Conservation (phyloP, 2,113 vertebrate genomes). For the Eulacestoma nigropectus region DNA sequence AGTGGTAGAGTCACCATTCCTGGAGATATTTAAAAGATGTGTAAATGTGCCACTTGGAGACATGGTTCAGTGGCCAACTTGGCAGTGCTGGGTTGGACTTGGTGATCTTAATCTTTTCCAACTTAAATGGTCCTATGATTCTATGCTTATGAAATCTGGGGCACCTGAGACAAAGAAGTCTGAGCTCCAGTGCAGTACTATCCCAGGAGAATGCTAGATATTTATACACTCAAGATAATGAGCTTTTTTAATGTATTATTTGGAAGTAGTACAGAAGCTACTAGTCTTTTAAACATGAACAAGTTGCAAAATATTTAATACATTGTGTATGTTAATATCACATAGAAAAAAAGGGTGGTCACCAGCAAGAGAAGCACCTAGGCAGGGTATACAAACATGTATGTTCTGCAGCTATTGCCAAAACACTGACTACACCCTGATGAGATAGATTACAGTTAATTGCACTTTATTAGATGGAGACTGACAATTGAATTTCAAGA, state of each 20-base stretch:
- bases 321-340: neutral
- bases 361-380: neutral
- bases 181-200: neutral
- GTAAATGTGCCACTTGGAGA: rapidly evolving
- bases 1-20: neutral
- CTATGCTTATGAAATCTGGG: neutral
- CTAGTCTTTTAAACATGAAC: neutral
- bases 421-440: neutral
- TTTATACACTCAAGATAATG: neutral
- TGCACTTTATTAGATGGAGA: neutral
- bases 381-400: rapidly evolving
- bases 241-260: neutral
- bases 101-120: neutral
- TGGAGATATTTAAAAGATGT: neutral
- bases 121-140: neutral
- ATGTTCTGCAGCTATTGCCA: neutral
- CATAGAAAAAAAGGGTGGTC: neutral
- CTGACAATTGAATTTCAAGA: neutral
- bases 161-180: neutral
- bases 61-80: neutral
- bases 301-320: neutral
- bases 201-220: neutral
- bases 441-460: neutral
- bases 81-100: neutral
- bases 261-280: neutral